Percentiles rank a stretch among this genome's conserved stretches.
Conservation (phyloP, 2,888 invertebrate species). For the Carabus problematicus region DNA sequence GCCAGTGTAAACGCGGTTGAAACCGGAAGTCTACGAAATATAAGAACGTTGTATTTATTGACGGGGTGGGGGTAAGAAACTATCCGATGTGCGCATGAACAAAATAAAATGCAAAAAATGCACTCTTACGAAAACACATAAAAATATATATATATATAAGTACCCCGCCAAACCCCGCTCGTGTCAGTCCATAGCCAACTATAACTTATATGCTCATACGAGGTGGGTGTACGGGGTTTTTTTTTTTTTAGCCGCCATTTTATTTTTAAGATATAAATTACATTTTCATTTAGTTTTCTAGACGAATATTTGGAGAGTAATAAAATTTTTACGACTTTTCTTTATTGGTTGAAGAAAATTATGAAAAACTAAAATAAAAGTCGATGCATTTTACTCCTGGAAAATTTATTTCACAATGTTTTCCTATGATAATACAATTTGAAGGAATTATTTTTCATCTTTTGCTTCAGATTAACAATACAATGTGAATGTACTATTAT, state of each 20-base stretch:
- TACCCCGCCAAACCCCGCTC: conserved; percentile 19
- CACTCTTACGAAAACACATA: conserved; percentile 41
- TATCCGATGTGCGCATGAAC: conserved; percentile 43
- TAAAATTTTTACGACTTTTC: conserved; percentile 34
- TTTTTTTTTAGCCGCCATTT: conserved; percentile 28
- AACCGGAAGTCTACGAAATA: conserved; percentile 48
- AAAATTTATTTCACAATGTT: too few relatives aligned
- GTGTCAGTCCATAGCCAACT: conserved; percentile 29
- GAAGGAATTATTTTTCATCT: too few relatives aligned
- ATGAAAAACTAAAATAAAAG: conserved; percentile 24
- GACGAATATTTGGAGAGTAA: conserved; percentile 39
- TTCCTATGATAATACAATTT: too few relatives aligned
- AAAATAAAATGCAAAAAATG: conserved; percentile 43
- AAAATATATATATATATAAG: conserved; percentile 39
- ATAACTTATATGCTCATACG: conserved; percentile 42
- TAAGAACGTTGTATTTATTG: conserved; percentile 55
- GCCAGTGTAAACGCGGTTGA: conserved; percentile 29
- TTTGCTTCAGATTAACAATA: too few relatives aligned
- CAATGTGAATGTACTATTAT: too few relatives aligned
- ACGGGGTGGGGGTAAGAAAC: conserved; percentile 51
- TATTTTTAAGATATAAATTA: conserved; percentile 42
- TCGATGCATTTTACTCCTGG: too few relatives aligned
- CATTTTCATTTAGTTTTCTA: conserved; percentile 37
- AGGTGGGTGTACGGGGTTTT: conserved; percentile 16
- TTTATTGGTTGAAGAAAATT: conserved; percentile 33